Percentiles rank a stretch among this genome's conserved stretches.
phyloP scores from a whole-genome alignment of 2,113 vertebrate genomes.

The Ailurus styani region DNA sequence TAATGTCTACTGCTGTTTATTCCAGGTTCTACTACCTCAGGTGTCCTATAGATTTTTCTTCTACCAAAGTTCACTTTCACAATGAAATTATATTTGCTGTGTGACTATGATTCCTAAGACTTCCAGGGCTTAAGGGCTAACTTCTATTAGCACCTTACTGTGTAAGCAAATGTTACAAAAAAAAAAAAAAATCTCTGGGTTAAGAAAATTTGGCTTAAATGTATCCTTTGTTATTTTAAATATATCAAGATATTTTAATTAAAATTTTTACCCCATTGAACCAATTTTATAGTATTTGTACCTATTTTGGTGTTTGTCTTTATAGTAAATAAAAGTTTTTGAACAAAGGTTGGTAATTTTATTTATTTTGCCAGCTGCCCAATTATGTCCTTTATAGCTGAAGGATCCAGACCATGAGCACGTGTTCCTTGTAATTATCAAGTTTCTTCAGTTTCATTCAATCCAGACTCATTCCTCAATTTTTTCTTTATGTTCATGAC shows the following conservation, averaged over 20 bases:
- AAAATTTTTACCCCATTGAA: slow-evolving; percentile 93
- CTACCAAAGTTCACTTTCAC: slow-evolving; percentile 95
- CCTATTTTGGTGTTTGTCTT: slow-evolving; percentile 93
- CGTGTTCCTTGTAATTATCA: background rate
- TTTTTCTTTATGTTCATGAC: background rate
- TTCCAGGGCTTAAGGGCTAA: slow-evolving; percentile 94
- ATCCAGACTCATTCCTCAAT: background rate
- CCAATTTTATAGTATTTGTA: slow-evolving; percentile 95
- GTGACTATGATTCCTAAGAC: slow-evolving; percentile 90
- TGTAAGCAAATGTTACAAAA: slow-evolving; percentile 89
- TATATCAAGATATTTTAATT: slow-evolving; percentile 94
- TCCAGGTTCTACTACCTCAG: slow-evolving; percentile 96
- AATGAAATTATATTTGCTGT: slow-evolving; percentile 89
- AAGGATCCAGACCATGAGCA: background rate
- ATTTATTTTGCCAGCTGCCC: background rate
- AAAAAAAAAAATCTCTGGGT: slow-evolving; percentile 90
- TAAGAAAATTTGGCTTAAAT: slow-evolving; percentile 92
- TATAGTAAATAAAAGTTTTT: slow-evolving; percentile 94
- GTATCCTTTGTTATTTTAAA: slow-evolving; percentile 93
- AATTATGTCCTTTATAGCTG: background rate
- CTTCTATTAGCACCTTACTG: slow-evolving; percentile 93
- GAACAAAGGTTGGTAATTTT: slow-evolving; percentile 77
- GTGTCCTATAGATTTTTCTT: slow-evolving; percentile 94
- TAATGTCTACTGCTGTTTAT: slow-evolving; percentile 93
- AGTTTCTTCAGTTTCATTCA: background rate